These are phyloP conservation scores for Campylorhamphus procurvoides DNA, from an alignment of 2,113 vertebrate species.

Conservation along the genomic window DNA sequence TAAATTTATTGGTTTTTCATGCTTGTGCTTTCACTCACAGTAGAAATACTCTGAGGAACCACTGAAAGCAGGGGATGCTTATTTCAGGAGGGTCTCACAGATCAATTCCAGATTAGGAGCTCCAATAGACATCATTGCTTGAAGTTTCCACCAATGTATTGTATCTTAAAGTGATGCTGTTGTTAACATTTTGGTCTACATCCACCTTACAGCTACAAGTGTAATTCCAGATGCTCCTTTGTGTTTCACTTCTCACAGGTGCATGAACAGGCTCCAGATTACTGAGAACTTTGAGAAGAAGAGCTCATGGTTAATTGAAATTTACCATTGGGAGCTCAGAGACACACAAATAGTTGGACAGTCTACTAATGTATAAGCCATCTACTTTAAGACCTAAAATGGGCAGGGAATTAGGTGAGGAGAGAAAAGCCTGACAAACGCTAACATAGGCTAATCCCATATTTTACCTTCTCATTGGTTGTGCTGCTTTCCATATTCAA, in stretches of 20 bases:
- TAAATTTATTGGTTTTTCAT: neutral
- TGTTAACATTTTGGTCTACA: neutral
- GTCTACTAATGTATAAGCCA: neutral
- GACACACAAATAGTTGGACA: neutral
- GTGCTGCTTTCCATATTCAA: neutral
- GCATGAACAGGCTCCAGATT: neutral
- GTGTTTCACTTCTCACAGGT: neutral
- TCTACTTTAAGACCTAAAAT: neutral
- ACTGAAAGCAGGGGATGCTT: neutral
- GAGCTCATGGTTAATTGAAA: neutral
- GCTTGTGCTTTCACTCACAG: neutral
- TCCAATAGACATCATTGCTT: neutral
- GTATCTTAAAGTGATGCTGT: neutral
- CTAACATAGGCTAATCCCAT: fast-evolving
- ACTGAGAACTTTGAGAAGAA: neutral
- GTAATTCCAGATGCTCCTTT: neutral
- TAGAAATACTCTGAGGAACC: neutral
- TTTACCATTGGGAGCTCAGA: neutral
- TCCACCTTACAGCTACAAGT: neutral
- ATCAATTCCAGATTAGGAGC: neutral
- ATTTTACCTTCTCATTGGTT: neutral
- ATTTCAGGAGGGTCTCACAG: neutral
- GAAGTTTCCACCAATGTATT: neutral
- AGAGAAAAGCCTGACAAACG: neutral
- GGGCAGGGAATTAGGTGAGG: neutral